Percentiles rank a stretch among this genome's conserved stretches.
These are phyloP conservation scores for Schrankia costaestrigalis DNA, from an alignment of 2,888 invertebrate species.

Conservation along the genomic window DNA sequence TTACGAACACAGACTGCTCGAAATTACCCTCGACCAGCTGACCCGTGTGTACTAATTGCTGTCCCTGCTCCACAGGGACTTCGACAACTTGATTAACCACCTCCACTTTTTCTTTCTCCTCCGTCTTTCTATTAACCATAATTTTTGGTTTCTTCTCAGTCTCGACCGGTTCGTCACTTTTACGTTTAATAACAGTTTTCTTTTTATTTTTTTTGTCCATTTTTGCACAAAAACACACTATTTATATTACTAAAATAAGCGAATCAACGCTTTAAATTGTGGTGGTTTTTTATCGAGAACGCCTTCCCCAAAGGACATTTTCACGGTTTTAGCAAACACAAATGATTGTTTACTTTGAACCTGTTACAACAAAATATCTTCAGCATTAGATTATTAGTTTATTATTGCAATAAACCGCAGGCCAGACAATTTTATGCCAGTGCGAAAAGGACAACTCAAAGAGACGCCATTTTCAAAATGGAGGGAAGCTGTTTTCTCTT, in stretches of 20 bases:
- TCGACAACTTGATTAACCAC: slow-evolving; percentile 71
- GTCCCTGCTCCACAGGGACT: slow-evolving; percentile 71
- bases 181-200: slow-evolving; percentile 73
- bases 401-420: too few species aligned
- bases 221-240: slow-evolving; percentile 45
- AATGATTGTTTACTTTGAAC: too few species aligned
- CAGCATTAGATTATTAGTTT: too few species aligned
- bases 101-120: slow-evolving; percentile 69
- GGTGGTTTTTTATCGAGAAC: slow-evolving; percentile 24
- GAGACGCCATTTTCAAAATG: slow-evolving; percentile 67
- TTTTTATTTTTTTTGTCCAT: slow-evolving; percentile 79
- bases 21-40: slow-evolving; percentile 74
- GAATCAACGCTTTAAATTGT: slow-evolving; percentile 32
- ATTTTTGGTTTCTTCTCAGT: slow-evolving; percentile 66
- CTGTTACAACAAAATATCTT: too few species aligned
- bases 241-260: slow-evolving; percentile 23
- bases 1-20: slow-evolving; percentile 76
- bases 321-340: slow-evolving; percentile 27
- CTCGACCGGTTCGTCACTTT: slow-evolving; percentile 68
- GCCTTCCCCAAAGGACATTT: slow-evolving; percentile 59
- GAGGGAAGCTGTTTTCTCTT: slow-evolving; percentile 24
- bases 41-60: slow-evolving; percentile 72
- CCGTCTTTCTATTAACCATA: slow-evolving; percentile 62
- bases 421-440: slow-evolving; percentile 43
- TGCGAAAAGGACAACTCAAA: slow-evolving; percentile 74